Percentiles rank a stretch among this genome's conserved stretches.
These are phyloP conservation scores for Lepidochitona cinerea DNA, from an alignment of 2,888 invertebrate species.

Conservation along the genomic window DNA sequence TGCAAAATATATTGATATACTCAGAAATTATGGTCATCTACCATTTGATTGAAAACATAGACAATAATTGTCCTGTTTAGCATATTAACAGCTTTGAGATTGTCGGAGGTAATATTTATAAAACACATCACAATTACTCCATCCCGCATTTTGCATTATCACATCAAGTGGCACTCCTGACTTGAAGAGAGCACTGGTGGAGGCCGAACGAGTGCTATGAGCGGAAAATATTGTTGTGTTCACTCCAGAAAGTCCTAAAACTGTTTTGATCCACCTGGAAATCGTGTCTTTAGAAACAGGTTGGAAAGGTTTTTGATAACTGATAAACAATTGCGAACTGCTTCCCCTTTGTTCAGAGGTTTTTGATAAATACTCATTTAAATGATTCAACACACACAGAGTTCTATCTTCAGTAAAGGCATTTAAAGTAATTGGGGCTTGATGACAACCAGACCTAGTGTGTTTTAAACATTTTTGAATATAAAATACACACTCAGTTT, in stretches of 20 bases:
- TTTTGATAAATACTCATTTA: slow-evolving; percentile 10
- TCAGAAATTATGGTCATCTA: no score
- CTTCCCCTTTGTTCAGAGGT: slow-evolving; percentile 1
- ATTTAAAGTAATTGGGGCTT: not conserved
- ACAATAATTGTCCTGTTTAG: no score
- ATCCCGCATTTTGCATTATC: slow-evolving; percentile 23
- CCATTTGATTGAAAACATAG: no score
- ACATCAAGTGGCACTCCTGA: slow-evolving; percentile 1
- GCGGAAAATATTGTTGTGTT: slow-evolving; percentile 9
- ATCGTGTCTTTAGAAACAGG: slow-evolving; percentile 18
- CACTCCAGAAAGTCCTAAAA: slow-evolving; percentile 16
- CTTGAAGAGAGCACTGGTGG: slow-evolving; percentile 9
- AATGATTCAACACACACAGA: not conserved
- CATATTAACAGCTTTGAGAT: not conserved
- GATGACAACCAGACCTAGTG: not conserved
- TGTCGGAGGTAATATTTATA: slow-evolving; percentile 14
- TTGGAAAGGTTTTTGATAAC: slow-evolving; percentile 16
- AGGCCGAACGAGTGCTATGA: slow-evolving; percentile 21
- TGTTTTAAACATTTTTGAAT: not conserved
- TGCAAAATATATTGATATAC: no score
- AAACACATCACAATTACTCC: slow-evolving; percentile 14
- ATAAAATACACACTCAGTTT: not conserved
- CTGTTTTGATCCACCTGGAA: slow-evolving; percentile 15
- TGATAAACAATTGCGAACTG: slow-evolving; percentile 9
- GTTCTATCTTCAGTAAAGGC: not conserved